A percentile compares a stretch with the other conserved stretches of the same genome.
These are phyloP conservation scores for Aphidoletes aphidimyza DNA, from an alignment of 2,888 invertebrate genomes.

Conservation along the genomic window DNA sequence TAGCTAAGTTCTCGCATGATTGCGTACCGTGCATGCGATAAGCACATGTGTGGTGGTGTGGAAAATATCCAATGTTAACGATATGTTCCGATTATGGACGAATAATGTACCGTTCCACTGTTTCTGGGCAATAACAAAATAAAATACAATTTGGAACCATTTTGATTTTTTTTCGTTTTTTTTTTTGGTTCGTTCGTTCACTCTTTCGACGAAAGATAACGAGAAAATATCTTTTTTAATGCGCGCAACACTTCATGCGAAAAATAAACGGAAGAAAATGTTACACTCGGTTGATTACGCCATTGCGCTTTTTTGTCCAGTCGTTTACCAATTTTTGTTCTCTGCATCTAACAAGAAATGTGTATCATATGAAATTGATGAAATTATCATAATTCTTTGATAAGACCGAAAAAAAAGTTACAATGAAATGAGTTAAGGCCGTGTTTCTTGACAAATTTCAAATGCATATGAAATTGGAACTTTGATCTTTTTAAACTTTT, in stretches of 20 bases:
- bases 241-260: neutral
- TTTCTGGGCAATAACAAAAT: constrained; percentile 1
- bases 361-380: too few relatives aligned
- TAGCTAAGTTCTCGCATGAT: constrained; percentile 24
- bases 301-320: too few relatives aligned
- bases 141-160: constrained; percentile 16
- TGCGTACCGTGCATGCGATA: constrained; percentile 16
- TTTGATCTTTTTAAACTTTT: constrained; percentile 6
- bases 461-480: neutral
- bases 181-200: too few relatives aligned
- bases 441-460: too few relatives aligned
- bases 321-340: too few relatives aligned
- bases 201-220: neutral
- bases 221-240: neutral
- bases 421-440: too few relatives aligned
- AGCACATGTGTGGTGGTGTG: constrained; percentile 39
- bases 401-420: too few relatives aligned
- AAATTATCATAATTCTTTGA: too few relatives aligned
- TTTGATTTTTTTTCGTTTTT: constrained; percentile 1
- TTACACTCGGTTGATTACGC: too few relatives aligned
- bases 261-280: neutral
- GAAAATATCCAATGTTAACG: constrained; percentile 46
- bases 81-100: constrained; percentile 29
- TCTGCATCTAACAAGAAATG: too few relatives aligned
- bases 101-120: neutral